These are phyloP conservation scores for Electrophaes corylata DNA, from an alignment of 2,888 invertebrate genomes.

Conservation along the genomic window DNA sequence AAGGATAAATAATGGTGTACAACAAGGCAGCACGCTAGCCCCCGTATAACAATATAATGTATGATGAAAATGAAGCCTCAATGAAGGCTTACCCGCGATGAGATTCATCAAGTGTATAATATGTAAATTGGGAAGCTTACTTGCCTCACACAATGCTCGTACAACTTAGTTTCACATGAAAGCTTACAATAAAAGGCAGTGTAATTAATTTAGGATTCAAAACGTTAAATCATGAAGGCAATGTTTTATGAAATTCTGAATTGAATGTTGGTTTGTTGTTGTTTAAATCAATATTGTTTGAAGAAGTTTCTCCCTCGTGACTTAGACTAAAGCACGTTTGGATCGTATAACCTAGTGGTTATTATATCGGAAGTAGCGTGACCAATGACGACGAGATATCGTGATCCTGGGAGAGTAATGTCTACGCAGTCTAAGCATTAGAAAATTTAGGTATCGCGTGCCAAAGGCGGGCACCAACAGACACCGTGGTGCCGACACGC, in stretches of 20 bases:
- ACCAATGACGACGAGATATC: slow-evolving; percentile 46
- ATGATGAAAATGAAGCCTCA: slow-evolving; percentile 25
- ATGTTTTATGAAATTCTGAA: slow-evolving; percentile 1
- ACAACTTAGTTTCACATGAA: slow-evolving; percentile 34
- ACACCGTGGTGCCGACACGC: slow-evolving; percentile 64
- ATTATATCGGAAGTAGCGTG: slow-evolving; percentile 15
- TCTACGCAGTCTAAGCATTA: slow-evolving; percentile 65
- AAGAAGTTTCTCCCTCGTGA: no score
- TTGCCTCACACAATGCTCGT: slow-evolving; percentile 26
- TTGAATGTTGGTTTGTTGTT: background rate
- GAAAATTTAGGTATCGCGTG: slow-evolving; percentile 80
- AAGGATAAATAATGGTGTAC: slow-evolving; percentile 24
- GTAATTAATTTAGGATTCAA: slow-evolving; percentile 24
- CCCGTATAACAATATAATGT: slow-evolving; percentile 10
- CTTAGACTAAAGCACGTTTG: no score
- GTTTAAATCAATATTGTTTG: no score
- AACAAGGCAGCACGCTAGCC: slow-evolving; percentile 19
- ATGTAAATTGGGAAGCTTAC: slow-evolving; percentile 35
- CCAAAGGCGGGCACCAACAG: slow-evolving; percentile 50
- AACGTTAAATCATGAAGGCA: slow-evolving; percentile 15
- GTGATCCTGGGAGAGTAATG: slow-evolving; percentile 62
- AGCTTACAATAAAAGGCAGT: slow-evolving; percentile 26
- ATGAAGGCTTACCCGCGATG: slow-evolving; percentile 25
- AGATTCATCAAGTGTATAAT: slow-evolving; percentile 36
- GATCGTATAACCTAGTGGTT: no score